Base-by-base conservation (phyloP, 1,140 invertebrate genomes). In the Nymphalis io region DNA sequence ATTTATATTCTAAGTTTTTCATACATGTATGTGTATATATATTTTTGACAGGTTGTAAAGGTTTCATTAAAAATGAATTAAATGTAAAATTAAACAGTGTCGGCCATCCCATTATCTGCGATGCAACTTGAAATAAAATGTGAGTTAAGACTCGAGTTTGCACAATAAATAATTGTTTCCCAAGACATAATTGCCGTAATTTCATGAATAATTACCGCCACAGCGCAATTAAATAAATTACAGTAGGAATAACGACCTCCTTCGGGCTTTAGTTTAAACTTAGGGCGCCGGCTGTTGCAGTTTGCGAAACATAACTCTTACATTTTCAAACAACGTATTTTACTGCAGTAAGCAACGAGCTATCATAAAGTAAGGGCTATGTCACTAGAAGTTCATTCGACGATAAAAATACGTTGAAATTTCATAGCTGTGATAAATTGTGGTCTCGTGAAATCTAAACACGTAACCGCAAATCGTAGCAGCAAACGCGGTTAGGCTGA, bases 211-310 rank as follows among this genome's bases (percentile, higher is more conserved):
- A 91, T 91, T 89, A 90, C 88, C 79, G 82, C 87, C 88, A 89
- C 85, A 90, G 85, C 81, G 89, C 89, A 91, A 91, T 91, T 91
- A 91, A 89, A 91, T 91, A 91, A 91, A 91, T 91, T 91, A 91
- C 88, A 84, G 82, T 84, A 84, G 85, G 82, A 91, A 85, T 90
- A 90, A 89, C 86, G 88, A 84, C 78, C 88, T 89, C 87, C 82
- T 88, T 85, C 79, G 87, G 82, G 89, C 83, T 84, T 89, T 91
- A 91, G 89, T 91, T 91, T 84, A 81, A 85, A 88, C 81, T 90
- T 85, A 77, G 86, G 87, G 85, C 81, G 83, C 79, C 82, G 82
- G 86, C 83, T 90, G 87, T 77, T 85, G 80, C 87, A 81, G 61
- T 77, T 78, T 60, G 75, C 72, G 62, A 76, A 74, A 73, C 73